Evolutionary conservation across 2,113 vertebrate genomes (phyloP), one percentile per base, ranked within the genome.

Genomic region (Heterotilapia buettikoferi): DNA sequence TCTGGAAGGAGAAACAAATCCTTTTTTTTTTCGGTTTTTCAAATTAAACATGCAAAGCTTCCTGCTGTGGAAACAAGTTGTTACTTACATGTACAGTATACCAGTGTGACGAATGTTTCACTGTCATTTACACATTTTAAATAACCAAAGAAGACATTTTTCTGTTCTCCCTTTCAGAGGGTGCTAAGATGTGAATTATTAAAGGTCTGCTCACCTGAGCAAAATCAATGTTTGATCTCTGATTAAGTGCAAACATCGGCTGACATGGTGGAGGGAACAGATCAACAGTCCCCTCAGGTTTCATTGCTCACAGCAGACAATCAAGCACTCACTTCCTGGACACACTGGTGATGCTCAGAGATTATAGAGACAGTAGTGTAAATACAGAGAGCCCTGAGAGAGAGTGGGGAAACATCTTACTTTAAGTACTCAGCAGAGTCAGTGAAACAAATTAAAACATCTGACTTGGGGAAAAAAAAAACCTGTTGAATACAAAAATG

Each of bases 201-300:
- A 63, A 76, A 24, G n/a, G 24, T 71, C 52, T 3, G 79, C 73
- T 84, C 29, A 26, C 33, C 31, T 47, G 71, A 86, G n/a, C 78
- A 82, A 87, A 88, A 90, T 86, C 13, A 90, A 89, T 90, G 33
- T 26, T 56, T 91, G 53, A 76, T 71, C 63, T 89, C 52, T 91
- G 91, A 94, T 93, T 89, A 89, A 89, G 47, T 29, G 85, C 86
- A 93, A 92, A 94, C 83, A 90, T 80, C n/a, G 50, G 26, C 19
- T 1, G 73, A 80, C 24, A 54, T 83, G 40, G 66, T 31, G 61
- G 43, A 88, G 63, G 45, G 52, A 84, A 90, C 68, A 87, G 73
- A 89, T 89, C 38, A 88, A 82, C 83, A 86, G 84, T 84, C 31
- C 31, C 71, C 45, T 10, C 14, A 36, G 78, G 79, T 63, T 84